Base-by-base conservation (phyloP, 1,140 invertebrate genomes). In the Apolygus lucorum region DNA sequence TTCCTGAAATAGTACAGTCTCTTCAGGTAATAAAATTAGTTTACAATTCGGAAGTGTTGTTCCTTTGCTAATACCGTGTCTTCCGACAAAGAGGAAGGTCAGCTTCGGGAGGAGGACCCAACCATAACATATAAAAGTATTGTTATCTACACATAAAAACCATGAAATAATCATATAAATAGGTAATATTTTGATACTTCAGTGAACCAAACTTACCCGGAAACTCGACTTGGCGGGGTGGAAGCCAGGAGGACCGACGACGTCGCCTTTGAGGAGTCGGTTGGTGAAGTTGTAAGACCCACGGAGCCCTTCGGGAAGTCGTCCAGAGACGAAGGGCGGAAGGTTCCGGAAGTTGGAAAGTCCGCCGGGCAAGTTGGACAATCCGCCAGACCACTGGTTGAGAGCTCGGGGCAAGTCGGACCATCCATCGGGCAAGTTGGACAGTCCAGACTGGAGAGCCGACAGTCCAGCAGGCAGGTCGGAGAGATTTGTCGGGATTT, bases 181-280 rank as follows among this genome's bases (percentile, higher is more conserved):
- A n/a, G n/a, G n/a, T n/a, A n/a, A n/a, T n/a, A n/a, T n/a, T n/a
- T n/a, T n/a, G n/a, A n/a, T n/a, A n/a, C n/a, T n/a, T n/a, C n/a
- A n/a, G n/a, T n/a, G n/a, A n/a, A n/a, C n/a, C n/a, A n/a, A n/a
- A 59, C 68, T 69, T 54, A 69, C 68, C 28, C 49, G 11, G 22
- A 69, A 69, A 1, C 28, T 49, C 1, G 68, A 29, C 21, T 52
- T 69, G 2, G 68, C 68, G 2, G 68, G 68, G 34, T 69, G 52
- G 54, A 63, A 69, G 11, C 28, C 26, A 2, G 52, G 21, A 14
- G 28, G 21, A 1, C 68, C 68, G 4, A 29, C 11, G 2, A 28
- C 22, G 13, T 62, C 54, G 4, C 42, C 42, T 28, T 34, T 63
- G 26, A 69, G 59, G 11, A 69, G 26, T 2, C 42, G 26, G 68